Conservation (phyloP, 2,113 vertebrate species). For the Terrapene triunguis region DNA sequence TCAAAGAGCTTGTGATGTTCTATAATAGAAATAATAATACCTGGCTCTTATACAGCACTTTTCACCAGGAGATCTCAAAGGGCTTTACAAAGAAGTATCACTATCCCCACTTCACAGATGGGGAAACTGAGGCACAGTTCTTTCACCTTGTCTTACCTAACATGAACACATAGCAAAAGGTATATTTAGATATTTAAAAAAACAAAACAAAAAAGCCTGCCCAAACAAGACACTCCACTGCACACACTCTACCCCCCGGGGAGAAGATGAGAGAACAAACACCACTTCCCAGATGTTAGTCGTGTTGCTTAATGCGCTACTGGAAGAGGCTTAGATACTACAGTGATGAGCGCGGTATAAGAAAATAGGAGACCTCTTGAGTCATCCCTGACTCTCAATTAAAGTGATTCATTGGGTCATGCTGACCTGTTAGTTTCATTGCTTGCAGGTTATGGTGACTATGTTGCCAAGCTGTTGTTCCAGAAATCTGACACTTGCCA, state of each 20-base stretch:
- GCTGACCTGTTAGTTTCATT: background rate
- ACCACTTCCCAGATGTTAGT: background rate
- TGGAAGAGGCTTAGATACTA: background rate
- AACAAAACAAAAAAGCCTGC: background rate
- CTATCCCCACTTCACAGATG: background rate
- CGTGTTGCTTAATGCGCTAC: background rate
- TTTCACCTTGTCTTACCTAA: background rate
- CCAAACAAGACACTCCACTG: background rate
- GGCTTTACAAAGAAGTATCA: background rate
- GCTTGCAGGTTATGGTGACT: background rate
- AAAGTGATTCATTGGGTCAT: background rate
- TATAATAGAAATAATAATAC: background rate
- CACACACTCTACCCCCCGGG: background rate
- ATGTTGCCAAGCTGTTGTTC: background rate
- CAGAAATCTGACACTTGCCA: background rate
- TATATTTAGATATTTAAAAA: background rate
- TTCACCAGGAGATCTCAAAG: background rate
- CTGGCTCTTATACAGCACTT: background rate
- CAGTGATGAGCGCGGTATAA: background rate
- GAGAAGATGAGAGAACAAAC: background rate
- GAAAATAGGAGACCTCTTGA: background rate
- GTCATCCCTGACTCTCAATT: accelerated
- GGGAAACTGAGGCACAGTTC: background rate
- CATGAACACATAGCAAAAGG: background rate
- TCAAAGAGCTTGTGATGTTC: background rate